Evolutionary conservation across 2,113 vertebrate species (phyloP).

Genomic region (Amphiprion ocellaris): DNA sequence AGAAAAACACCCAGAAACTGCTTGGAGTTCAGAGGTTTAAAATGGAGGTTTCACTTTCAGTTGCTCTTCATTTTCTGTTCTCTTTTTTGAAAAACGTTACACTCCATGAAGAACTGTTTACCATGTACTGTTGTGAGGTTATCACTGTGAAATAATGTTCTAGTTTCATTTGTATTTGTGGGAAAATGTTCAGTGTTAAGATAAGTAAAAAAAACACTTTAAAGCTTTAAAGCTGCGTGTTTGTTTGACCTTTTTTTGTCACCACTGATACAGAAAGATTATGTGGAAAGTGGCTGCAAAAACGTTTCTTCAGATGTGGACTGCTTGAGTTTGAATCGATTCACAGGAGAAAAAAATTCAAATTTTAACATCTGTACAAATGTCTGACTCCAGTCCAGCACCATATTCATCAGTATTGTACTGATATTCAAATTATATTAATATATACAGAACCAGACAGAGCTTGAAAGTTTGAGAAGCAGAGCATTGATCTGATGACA

Average conservation of each 20-base stretch:
- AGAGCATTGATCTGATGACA: neutral
- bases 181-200: too few species aligned
- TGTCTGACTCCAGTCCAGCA: neutral
- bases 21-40: neutral
- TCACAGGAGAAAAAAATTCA: neutral
- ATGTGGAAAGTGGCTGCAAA: neutral
- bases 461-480: too few species aligned
- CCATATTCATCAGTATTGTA: too few species aligned
- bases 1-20: too few species aligned
- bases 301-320: neutral
- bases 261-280: neutral
- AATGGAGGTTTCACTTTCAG: neutral
- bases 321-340: neutral
- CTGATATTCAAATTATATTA: too few species aligned
- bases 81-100: neutral
- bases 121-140: constrained; percentile 24
- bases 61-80: constrained; percentile 8
- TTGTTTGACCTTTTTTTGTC: neutral
- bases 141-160: constrained; percentile 32
- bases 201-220: neutral
- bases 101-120: neutral
- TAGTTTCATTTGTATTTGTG: neutral
- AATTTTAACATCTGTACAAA: too few species aligned
- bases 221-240: neutral
- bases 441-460: too few species aligned